Percentiles rank a stretch among this genome's conserved stretches.
These are phyloP conservation scores for Musca vetustissima DNA, from an alignment of 1,140 invertebrate genomes.

Conservation along the genomic window DNA sequence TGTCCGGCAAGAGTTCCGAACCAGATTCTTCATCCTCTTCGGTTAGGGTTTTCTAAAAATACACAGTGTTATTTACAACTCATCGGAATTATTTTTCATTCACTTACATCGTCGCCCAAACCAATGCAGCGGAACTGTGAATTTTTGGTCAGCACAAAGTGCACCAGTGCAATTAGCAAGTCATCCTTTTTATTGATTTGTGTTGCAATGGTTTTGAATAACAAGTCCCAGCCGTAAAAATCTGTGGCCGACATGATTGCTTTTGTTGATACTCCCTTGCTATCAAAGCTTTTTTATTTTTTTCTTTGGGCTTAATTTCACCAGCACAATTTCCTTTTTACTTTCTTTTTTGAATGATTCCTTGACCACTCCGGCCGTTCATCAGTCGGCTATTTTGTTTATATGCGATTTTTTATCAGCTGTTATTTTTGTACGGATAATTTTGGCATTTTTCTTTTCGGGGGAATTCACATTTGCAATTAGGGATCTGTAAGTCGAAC, in stretches of 20 bases:
- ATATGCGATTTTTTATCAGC: no score
- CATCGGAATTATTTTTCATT: neutral
- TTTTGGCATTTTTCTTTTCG: no score
- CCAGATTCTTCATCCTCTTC: conserved; percentile 62
- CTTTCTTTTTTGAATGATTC: no score
- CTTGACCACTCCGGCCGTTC: no score
- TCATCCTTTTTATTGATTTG: conserved; percentile 70
- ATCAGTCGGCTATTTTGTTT: no score
- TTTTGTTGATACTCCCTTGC: neutral
- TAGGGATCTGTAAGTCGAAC: no score
- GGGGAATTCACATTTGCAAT: no score
- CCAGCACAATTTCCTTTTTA: no score
- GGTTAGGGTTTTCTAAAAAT: conserved; percentile 62
- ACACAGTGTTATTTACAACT: neutral
- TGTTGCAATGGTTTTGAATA: conserved; percentile 64
- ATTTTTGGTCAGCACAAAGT: conserved; percentile 71
- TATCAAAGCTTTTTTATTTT: neutral
- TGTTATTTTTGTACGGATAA: no score
- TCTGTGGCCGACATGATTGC: conserved; percentile 8
- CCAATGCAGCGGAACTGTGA: conserved; percentile 71
- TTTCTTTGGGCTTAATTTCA: no score
- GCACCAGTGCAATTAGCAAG: conserved; percentile 67
- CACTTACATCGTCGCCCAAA: conserved; percentile 67
- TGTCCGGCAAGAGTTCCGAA: conserved; percentile 68
- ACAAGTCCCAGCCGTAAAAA: conserved; percentile 74